phyloP scores from a whole-genome alignment of 2,113 vertebrate genomes.

The Pelvicachromis taeniatus region DNA sequence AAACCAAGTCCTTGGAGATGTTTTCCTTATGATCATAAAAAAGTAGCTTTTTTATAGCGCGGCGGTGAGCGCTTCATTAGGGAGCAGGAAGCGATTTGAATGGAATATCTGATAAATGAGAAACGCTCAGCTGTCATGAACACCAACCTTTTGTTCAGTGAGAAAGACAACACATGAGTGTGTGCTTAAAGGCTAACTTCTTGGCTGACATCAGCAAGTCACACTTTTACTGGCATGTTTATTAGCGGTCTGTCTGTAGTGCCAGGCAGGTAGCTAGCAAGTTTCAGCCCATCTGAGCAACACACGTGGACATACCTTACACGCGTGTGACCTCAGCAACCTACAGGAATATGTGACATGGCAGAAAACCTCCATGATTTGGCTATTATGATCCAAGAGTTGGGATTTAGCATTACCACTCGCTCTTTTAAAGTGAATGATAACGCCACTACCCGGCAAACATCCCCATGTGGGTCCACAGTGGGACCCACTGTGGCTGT shows the following conservation, averaged over 20 bases:
- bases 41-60: no score
- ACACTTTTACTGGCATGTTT: not conserved
- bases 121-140: not conserved
- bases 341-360: not conserved
- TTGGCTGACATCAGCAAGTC: not conserved
- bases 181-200: not conserved
- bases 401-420: not conserved
- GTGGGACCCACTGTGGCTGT: no score
- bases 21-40: not conserved
- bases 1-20: not conserved
- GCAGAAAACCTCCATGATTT: not conserved
- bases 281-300: not conserved
- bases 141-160: not conserved
- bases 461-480: not conserved
- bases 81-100: not conserved
- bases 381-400: not conserved
- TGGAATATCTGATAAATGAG: rapidly evolving
- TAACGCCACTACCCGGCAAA: not conserved
- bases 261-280: not conserved
- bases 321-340: not conserved
- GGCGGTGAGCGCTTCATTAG: not conserved
- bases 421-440: not conserved
- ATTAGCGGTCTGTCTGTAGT: not conserved
- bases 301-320: not conserved
- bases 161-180: not conserved